Conservation (phyloP, 2,888 invertebrate species). For the Meloe dianella region DNA sequence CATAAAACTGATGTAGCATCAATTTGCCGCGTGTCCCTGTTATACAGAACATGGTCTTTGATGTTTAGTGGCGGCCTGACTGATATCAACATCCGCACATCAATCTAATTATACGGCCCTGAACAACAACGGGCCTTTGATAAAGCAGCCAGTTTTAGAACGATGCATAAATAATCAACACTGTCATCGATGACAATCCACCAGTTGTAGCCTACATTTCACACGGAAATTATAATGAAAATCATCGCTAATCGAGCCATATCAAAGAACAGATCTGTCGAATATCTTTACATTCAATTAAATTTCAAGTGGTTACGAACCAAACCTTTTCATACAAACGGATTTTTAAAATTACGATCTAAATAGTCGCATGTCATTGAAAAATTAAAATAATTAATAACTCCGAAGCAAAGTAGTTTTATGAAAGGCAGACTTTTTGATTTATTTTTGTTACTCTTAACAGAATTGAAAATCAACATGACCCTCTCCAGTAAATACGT, state of each 20-base stretch:
- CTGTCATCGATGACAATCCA: constrained; percentile 31
- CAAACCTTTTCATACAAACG: background rate
- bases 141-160: constrained; percentile 37
- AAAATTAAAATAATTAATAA: background rate
- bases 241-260: background rate
- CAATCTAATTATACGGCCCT: constrained; percentile 55
- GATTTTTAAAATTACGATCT: too few species aligned
- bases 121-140: constrained; percentile 34
- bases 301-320: background rate
- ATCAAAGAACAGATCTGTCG: background rate
- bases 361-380: background rate
- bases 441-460: background rate
- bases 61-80: constrained; percentile 50
- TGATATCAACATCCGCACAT: constrained; percentile 58
- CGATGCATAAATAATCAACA: constrained; percentile 33
- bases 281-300: background rate
- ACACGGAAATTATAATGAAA: constrained; percentile 7
- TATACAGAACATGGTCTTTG: constrained; percentile 43
- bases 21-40: constrained; percentile 37
- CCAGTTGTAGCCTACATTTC: constrained; percentile 25
- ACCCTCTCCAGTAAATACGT: constrained; percentile 9
- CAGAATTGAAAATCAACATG: background rate
- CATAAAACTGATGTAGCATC: constrained; percentile 37
- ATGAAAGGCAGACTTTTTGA: background rate
- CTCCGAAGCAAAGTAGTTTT: background rate